Conservation (phyloP, 2,113 vertebrate genomes). For the Oreochromis spilurus region DNA sequence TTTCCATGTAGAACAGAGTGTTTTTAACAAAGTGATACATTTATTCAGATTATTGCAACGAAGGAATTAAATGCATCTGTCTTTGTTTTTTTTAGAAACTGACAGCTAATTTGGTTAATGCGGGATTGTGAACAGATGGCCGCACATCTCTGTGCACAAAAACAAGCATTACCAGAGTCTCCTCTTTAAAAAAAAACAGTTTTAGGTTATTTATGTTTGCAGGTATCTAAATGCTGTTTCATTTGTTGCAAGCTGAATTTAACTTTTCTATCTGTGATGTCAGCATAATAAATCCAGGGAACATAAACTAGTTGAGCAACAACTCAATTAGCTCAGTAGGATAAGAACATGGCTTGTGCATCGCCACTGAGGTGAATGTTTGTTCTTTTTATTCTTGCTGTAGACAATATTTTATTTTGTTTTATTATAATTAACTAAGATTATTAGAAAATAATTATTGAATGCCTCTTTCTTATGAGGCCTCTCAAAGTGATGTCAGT, state of each 20-base stretch:
- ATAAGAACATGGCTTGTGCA: background rate
- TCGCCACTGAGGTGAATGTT: background rate
- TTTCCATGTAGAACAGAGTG: background rate
- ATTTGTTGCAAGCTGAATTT: background rate
- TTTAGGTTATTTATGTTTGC: background rate
- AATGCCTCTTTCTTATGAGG: background rate
- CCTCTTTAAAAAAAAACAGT: background rate
- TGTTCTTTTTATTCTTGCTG: background rate
- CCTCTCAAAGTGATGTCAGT: background rate
- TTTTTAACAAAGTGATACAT: background rate
- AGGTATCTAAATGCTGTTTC: background rate
- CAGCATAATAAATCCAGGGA: background rate
- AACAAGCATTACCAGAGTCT: background rate
- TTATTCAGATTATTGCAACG: background rate
- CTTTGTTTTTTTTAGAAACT: background rate
- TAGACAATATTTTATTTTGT: background rate
- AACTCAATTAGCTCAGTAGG: background rate
- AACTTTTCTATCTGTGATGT: background rate
- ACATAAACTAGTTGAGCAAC: background rate
- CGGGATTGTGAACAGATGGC: background rate
- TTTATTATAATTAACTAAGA: background rate
- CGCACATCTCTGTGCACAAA: background rate
- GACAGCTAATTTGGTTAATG: background rate
- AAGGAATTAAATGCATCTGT: background rate
- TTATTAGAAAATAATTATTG: background rate